Conservation (phyloP, 2,113 vertebrate species). For the Semicossyphus pulcher region DNA sequence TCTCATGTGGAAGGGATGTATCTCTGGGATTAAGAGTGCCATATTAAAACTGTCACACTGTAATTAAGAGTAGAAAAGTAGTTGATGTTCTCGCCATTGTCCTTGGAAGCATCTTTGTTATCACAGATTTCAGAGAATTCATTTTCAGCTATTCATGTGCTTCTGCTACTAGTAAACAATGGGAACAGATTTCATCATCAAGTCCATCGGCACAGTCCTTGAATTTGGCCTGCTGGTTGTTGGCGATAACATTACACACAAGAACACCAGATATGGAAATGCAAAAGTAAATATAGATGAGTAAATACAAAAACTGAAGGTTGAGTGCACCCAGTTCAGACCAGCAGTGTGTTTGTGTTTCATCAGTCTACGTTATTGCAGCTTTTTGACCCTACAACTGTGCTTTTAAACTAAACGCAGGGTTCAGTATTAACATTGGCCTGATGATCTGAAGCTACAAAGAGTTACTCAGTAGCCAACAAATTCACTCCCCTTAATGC, state of each 20-base stretch:
- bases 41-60: background rate
- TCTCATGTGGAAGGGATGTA: too few species aligned
- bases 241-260: conserved; percentile 1
- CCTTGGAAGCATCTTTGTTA: background rate
- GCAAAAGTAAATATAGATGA: conserved; percentile 4
- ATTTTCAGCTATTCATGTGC: background rate
- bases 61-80: background rate
- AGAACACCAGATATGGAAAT: conserved; percentile 14
- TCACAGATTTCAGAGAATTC: background rate
- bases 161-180: conserved; percentile 3
- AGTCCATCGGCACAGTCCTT: background rate
- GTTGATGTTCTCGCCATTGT: background rate
- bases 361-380: background rate
- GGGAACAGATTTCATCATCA: background rate
- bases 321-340: background rate
- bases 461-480: too few species aligned
- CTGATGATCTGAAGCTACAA: too few species aligned
- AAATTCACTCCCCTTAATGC: too few species aligned
- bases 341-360: background rate
- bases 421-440: too few species aligned
- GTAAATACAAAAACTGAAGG: conserved; percentile 1
- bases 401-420: background rate
- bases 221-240: conserved; percentile 17
- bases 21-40: background rate
- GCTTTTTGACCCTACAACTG: background rate